Percentiles rank a stretch among this genome's conserved stretches.
Conservation (phyloP, 1,140 invertebrate genomes). For the Cherax quadricarinatus region DNA sequence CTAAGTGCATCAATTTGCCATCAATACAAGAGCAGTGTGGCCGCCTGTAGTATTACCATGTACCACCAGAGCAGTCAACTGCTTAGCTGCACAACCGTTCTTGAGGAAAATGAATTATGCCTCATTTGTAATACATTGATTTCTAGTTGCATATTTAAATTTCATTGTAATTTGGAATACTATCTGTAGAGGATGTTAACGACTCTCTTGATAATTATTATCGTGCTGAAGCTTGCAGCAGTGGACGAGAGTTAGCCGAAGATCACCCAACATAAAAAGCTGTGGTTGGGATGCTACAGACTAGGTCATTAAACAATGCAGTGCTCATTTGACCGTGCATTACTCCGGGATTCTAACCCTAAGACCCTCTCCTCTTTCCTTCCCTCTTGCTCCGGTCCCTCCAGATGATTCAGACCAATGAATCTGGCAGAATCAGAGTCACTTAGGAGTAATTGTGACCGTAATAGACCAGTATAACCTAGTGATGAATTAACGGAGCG, state of each 20-base stretch:
- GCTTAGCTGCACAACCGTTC: too few species aligned
- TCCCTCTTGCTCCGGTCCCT: constrained; percentile 7
- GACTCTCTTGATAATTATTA: not conserved
- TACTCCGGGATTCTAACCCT: constrained; percentile 11
- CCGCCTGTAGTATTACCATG: constrained; percentile 9
- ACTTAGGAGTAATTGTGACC: constrained; percentile 68
- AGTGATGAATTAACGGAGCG: constrained; percentile 60
- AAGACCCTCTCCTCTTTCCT: not conserved
- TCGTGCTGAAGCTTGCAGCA: not conserved
- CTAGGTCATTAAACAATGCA: not conserved
- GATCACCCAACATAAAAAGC: constrained; percentile 29
- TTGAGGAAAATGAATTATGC: too few species aligned
- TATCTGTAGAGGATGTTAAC: not conserved
- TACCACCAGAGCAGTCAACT: not conserved
- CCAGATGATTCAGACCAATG: constrained; percentile 34
- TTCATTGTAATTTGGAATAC: not conserved
- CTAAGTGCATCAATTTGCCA: constrained; percentile 63
- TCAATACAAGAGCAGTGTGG: constrained; percentile 20
- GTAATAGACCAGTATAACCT: constrained; percentile 63
- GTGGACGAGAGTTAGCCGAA: constrained; percentile 11
- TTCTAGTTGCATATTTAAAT: too few species aligned
- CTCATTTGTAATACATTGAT: too few species aligned
- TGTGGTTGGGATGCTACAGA: not conserved
- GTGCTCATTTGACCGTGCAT: not conserved
- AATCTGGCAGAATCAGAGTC: constrained; percentile 54